phyloP scores from a whole-genome alignment of 2,888 invertebrate species.

The Laothoe populi region DNA sequence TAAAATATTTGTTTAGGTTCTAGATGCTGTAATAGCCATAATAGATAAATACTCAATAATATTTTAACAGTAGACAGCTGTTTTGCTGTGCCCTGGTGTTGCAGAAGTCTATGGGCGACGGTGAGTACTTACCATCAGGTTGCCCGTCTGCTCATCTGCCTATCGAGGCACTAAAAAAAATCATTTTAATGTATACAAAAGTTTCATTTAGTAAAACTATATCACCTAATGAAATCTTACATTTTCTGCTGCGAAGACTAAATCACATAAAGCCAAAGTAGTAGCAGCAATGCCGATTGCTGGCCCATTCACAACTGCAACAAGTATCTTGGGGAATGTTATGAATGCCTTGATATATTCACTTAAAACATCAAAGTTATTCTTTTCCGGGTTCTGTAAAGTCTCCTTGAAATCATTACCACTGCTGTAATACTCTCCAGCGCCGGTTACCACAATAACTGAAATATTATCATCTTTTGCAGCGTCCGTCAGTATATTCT shows the following conservation, averaged over 20 bases:
- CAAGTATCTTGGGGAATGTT: slow-evolving; percentile 93
- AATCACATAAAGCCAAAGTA: slow-evolving; percentile 93
- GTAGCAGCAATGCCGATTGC: slow-evolving; percentile 96
- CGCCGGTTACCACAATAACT: slow-evolving; percentile 91
- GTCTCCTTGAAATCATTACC: slow-evolving; percentile 89
- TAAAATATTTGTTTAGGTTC: no score
- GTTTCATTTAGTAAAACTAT: no score
- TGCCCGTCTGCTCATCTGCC: no score
- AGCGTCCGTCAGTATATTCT: slow-evolving; percentile 87
- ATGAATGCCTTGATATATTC: slow-evolving; percentile 91
- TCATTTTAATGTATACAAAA: no score
- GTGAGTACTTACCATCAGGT: no score
- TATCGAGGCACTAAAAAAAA: no score
- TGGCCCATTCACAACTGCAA: slow-evolving; percentile 96
- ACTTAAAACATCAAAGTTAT: slow-evolving; percentile 65
- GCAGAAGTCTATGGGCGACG: no score
- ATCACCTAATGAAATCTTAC: no score
- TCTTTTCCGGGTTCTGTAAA: slow-evolving; percentile 42
- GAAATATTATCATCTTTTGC: slow-evolving; percentile 87
- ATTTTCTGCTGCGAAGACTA: slow-evolving; percentile 93
- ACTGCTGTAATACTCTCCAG: slow-evolving; percentile 92
- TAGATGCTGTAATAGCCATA: no score
- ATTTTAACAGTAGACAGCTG: no score
- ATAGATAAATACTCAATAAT: no score
- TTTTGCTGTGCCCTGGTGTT: no score